These are phyloP conservation scores for Pipistrellus kuhlii DNA, from an alignment of 2,797 vertebrate genomes.

Conservation along the genomic window DNA sequence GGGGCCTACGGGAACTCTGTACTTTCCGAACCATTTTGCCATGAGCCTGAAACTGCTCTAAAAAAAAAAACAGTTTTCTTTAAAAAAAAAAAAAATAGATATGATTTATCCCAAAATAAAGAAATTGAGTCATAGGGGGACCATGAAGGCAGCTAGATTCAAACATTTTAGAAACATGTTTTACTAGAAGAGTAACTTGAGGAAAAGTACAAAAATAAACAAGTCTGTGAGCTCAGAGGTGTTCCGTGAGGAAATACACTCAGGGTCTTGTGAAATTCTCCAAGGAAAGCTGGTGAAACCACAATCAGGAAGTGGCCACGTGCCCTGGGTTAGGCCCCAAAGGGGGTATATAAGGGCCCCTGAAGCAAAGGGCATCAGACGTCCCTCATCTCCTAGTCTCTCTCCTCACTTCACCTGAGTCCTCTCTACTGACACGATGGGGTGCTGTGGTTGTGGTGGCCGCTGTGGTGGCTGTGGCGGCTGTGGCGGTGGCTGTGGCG, in stretches of 20 bases:
- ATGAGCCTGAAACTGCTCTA: not conserved
- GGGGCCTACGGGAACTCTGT: not conserved
- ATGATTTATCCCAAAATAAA: not conserved
- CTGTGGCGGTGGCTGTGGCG: not conserved
- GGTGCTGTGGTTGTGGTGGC: constrained; percentile 56
- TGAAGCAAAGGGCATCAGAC: not conserved
- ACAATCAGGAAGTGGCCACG: constrained; percentile 26
- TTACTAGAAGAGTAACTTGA: not conserved
- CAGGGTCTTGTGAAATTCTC: not conserved
- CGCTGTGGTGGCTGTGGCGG: not conserved
- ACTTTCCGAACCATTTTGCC: not conserved
- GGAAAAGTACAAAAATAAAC: constrained; percentile 27
- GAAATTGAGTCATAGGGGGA: not conserved
- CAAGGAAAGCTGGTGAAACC: not conserved
- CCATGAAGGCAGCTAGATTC: not conserved
- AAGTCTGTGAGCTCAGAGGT: not conserved
- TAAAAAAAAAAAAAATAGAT: not conserved
- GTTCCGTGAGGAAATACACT: not conserved
- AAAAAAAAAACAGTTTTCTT: no score
- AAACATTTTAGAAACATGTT: not conserved
- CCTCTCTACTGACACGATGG: constrained; percentile 61
- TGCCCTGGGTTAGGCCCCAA: not conserved
- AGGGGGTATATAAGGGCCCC: not conserved
- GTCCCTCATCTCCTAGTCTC: not conserved
- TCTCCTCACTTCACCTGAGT: not conserved